Conservation (phyloP, 2,888 invertebrate species). For the Philereme transversata region DNA sequence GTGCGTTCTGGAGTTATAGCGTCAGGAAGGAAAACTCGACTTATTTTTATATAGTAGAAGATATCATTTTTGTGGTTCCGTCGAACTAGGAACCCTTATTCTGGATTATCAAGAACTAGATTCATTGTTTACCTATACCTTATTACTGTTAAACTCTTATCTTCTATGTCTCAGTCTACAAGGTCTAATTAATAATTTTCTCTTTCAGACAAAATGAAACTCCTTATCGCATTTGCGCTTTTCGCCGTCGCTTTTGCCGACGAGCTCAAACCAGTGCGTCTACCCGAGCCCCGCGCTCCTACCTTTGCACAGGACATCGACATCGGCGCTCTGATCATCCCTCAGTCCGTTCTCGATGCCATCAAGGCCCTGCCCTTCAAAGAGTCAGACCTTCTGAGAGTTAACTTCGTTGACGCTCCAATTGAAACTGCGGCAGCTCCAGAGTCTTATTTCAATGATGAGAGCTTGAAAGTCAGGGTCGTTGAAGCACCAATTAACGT, state of each 20-base stretch:
- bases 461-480: constrained; percentile 1
- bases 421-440: not conserved
- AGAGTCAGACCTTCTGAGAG: not conserved
- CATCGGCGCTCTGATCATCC: constrained; percentile 19
- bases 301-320: constrained; percentile 6
- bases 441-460: not conserved
- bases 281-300: constrained; percentile 17
- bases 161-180: not conserved
- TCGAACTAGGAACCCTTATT: no score
- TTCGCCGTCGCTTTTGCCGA: constrained; percentile 56
- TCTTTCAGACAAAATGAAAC: constrained; percentile 64
- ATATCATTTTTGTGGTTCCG: no score
- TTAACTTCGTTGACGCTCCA: constrained; percentile 1
- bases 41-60: no score
- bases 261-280: constrained; percentile 18
- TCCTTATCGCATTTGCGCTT: constrained; percentile 58
- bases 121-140: no score
- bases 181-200: constrained; percentile 8
- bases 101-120: no score
- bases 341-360: constrained; percentile 10
- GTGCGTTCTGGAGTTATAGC: no score
- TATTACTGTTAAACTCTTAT: no score
- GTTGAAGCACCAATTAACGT: not conserved
- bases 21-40: no score
- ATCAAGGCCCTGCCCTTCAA: not conserved